phyloP scores from a whole-genome alignment of 1,140 invertebrate species.

The Phortica variegata region DNA sequence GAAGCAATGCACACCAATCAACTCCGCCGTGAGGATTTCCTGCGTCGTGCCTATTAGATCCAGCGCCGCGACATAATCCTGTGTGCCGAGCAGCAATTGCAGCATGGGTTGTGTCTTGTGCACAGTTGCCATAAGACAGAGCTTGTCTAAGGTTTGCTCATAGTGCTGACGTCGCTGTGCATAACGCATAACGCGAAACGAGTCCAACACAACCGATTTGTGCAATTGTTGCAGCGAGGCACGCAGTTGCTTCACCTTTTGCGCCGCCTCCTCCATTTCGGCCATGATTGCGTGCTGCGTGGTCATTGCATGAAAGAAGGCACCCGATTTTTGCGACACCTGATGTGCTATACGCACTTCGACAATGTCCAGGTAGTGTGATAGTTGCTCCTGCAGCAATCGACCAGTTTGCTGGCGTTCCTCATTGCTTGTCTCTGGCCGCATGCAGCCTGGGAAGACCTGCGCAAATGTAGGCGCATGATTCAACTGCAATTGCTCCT shows the following conservation, averaged over 20 bases:
- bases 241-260: constrained; percentile 74
- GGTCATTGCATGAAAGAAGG: constrained; percentile 96
- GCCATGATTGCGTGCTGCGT: constrained; percentile 92
- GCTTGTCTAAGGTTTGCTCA: constrained; percentile 68
- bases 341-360: constrained; percentile 95
- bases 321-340: constrained; percentile 90
- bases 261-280: constrained; percentile 80
- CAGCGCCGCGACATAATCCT: constrained; percentile 95
- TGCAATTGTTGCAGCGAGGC: constrained; percentile 73
- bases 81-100: constrained; percentile 89
- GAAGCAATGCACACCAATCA: constrained; percentile 90
- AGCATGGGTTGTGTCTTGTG: constrained; percentile 98
- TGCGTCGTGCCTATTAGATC: constrained; percentile 94
- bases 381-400: constrained; percentile 70
- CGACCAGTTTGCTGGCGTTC: constrained; percentile 56
- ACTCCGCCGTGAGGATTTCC: constrained; percentile 86
- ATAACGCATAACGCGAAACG: constrained; percentile 74
- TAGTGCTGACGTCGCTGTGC: constrained; percentile 67
- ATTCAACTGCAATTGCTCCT: constrained; percentile 78
- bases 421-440: constrained; percentile 54
- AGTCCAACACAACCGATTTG: constrained; percentile 74
- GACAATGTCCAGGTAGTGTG: constrained; percentile 91
- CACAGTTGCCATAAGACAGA: constrained; percentile 92
- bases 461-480: constrained; percentile 80
- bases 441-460: constrained; percentile 73